Conservation (phyloP, 1,140 invertebrate genomes). For the Muscidifurax raptorellus region DNA sequence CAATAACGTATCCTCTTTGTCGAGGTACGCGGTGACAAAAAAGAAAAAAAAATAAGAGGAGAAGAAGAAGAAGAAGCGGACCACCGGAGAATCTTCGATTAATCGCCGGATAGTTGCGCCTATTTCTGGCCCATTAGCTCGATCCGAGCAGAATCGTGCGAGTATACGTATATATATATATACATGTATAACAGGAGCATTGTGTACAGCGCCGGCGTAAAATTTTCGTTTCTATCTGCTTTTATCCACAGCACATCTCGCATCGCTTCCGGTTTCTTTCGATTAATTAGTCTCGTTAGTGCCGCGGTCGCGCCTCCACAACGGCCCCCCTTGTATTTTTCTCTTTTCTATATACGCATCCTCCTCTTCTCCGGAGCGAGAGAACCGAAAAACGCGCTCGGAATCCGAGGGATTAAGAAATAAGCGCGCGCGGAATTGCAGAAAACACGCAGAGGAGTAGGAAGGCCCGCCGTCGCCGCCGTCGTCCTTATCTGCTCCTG, state of each 20-base stretch:
- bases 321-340: conserved; percentile 48
- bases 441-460: not conserved
- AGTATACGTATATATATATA: no score
- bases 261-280: conserved; percentile 23
- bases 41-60: no score
- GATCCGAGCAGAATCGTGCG: no score
- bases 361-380: no score
- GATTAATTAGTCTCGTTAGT: conserved; percentile 72
- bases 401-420: conserved; percentile 46
- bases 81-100: no score
- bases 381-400: conserved; percentile 6
- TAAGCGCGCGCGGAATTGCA: conserved; percentile 17
- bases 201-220: no score
- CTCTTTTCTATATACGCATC: no score
- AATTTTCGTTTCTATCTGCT: no score
- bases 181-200: no score
- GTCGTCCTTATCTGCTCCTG: conserved; percentile 4
- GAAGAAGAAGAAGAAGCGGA: no score
- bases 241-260: not conserved
- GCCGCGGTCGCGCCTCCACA: conserved; percentile 66
- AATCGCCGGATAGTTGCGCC: not conserved
- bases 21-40: no score
- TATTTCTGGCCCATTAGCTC: conserved; percentile 2
- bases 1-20: no score
- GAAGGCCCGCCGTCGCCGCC: not conserved